These are phyloP conservation scores for Diaperis boleti DNA, from an alignment of 2,888 invertebrate genomes.

Conservation along the genomic window DNA sequence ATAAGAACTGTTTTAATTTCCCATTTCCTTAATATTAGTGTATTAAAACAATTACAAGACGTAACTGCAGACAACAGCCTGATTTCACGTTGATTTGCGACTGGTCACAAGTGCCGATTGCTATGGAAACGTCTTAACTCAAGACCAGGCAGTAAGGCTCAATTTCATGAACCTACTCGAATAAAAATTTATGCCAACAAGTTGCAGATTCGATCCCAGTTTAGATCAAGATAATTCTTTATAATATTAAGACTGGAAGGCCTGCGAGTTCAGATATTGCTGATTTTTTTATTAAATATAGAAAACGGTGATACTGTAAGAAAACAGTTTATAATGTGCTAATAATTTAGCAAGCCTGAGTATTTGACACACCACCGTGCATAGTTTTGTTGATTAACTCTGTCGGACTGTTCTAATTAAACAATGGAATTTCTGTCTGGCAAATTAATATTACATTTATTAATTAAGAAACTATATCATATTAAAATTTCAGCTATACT, in stretches of 20 bases:
- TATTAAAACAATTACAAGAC: slow-evolving; percentile 42
- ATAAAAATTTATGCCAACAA: slow-evolving; percentile 33
- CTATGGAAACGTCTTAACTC: too few species aligned
- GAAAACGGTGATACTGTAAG: slow-evolving; percentile 41
- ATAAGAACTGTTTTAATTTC: slow-evolving; percentile 47
- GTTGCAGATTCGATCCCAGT: slow-evolving; percentile 37
- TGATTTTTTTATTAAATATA: slow-evolving; percentile 54
- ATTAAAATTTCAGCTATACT: too few species aligned
- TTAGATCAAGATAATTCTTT: slow-evolving; percentile 46
- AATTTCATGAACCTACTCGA: slow-evolving; percentile 37
- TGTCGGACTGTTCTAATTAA: too few species aligned
- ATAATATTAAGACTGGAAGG: slow-evolving; percentile 48
- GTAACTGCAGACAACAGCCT: slow-evolving; percentile 44
- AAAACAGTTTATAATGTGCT: slow-evolving; percentile 44
- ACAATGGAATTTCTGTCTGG: too few species aligned
- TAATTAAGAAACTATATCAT: too few species aligned
- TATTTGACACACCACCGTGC: too few species aligned
- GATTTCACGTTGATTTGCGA: too few species aligned
- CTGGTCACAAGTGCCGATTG: too few species aligned
- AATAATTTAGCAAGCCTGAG: too few species aligned
- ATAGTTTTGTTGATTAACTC: too few species aligned
- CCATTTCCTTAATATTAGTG: slow-evolving; percentile 42
- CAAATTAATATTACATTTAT: too few species aligned
- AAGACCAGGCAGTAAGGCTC: too few species aligned
- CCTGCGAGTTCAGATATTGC: slow-evolving; percentile 44